Percentiles rank a stretch among this genome's conserved stretches.
phyloP scores from a whole-genome alignment of 1,140 invertebrate species.

The Pseudomyrmex concolor region DNA sequence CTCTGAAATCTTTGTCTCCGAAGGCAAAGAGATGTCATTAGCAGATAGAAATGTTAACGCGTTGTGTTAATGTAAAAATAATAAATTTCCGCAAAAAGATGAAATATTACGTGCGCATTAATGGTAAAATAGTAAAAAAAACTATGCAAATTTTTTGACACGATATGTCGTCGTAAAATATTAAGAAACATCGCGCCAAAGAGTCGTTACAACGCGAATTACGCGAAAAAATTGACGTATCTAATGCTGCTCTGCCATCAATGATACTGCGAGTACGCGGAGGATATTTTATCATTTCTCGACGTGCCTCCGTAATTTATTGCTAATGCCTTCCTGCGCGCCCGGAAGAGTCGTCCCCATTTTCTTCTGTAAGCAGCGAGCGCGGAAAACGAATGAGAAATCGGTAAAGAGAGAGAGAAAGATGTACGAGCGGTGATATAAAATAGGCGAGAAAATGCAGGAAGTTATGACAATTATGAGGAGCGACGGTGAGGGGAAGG shows the following conservation, averaged over 20 bases:
- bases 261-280: constrained; percentile 43
- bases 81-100: background rate
- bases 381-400: constrained; percentile 44
- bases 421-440: constrained; percentile 52
- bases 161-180: background rate
- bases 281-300: constrained; percentile 67
- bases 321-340: constrained; percentile 63
- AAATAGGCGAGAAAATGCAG: constrained; percentile 71
- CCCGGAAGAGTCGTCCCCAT: constrained; percentile 14
- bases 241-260: constrained; percentile 41
- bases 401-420: constrained; percentile 38
- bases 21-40: background rate
- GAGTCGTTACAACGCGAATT: constrained; percentile 12
- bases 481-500: constrained; percentile 1
- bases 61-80: background rate
- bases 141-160: background rate
- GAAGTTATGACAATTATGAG: constrained; percentile 78
- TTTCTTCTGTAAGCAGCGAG: constrained; percentile 30
- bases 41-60: background rate
- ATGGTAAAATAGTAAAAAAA: background rate
- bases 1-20: background rate
- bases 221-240: constrained; percentile 34
- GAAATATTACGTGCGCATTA: background rate
- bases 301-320: constrained; percentile 64
- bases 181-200: background rate